Evolutionary conservation across 2,888 invertebrate genomes (phyloP), one percentile per base, ranked within the genome.

Genomic region (Drosophila infuscata): DNA sequence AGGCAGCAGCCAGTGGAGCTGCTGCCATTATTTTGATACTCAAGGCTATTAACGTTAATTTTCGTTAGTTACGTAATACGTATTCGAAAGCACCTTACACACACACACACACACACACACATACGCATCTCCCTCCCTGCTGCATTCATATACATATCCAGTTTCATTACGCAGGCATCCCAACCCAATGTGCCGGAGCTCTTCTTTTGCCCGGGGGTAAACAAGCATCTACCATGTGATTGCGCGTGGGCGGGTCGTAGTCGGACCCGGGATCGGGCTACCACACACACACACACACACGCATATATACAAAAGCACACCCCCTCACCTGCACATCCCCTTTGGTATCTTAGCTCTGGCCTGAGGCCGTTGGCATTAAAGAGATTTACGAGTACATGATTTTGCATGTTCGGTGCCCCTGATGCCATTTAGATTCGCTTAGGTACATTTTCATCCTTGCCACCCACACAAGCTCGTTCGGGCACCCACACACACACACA

Each of bases 341-440:
- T 43, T 33, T 46, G 60, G 66, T 83, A 72, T 86, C 78, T 67
- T 43, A 43, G 70, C 71, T 74, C 53, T 69, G 79, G 68, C 87
- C 88, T 82, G 83, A 83, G 88, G 83, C 87, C 78, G 85, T 75
- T 70, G 87, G 88, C 83, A 91, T 91, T 91, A 91, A 90, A 80
- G 79, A 91, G 91, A 91, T 91, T 88, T 91, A 91, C 90, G 92
- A 91, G 90, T 91, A 91, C 91, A 91, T 91, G 92, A 91, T 91
- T 91, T 91, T 91, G 91, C 91, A 91, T 91, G 92, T 91, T 89
- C 88, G 82, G 89, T 81, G 86, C 84, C 81, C 83, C 82, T 68
- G 89, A 89, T 89, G 83, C 83, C 88, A 89, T 90, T 89, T 86
- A 88, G 89, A 90, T 89, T 83, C 82, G 88, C 81, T 88, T 86